phyloP scores from a whole-genome alignment of 2,888 invertebrate species.

The Esperia sulphurella region DNA sequence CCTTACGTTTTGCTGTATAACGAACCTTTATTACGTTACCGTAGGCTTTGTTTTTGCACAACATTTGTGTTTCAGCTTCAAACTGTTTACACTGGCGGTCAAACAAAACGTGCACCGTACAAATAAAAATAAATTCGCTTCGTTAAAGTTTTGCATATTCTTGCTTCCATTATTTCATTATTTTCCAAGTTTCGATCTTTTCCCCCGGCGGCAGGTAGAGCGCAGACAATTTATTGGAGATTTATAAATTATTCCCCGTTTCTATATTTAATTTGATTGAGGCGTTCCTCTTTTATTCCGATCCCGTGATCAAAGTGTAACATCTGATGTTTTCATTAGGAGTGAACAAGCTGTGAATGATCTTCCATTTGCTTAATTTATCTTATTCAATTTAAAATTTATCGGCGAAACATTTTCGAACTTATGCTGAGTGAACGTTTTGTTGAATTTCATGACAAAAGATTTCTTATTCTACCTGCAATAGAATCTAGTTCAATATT shows the following conservation, averaged over 20 bases:
- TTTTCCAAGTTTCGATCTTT: conserved; percentile 33
- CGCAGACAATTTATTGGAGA: conserved; percentile 32
- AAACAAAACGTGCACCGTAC: conserved; percentile 23
- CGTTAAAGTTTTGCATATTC: conserved; percentile 69
- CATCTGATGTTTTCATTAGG: conserved; percentile 8
- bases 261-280: conserved; percentile 39
- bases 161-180: conserved; percentile 58
- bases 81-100: conserved; percentile 21
- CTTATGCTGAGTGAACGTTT: conserved; percentile 1
- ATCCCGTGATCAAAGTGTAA: conserved; percentile 7
- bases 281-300: conserved; percentile 26
- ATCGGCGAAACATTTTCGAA: conserved; percentile 8
- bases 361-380: conserved; percentile 6
- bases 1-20: background rate
- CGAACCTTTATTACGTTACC: background rate
- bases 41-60: background rate
- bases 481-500: too few relatives aligned
- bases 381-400: conserved; percentile 11
- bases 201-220: conserved; percentile 27
- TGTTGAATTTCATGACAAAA: background rate
- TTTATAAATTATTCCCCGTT: conserved; percentile 30
- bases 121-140: conserved; percentile 60
- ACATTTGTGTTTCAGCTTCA: background rate
- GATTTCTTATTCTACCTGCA: too few relatives aligned
- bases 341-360: conserved; percentile 5